Percentiles rank a stretch among this genome's conserved stretches.
phyloP scores from a whole-genome alignment of 2,797 vertebrate species.

The Poeciliopsis paucimaculata region DNA sequence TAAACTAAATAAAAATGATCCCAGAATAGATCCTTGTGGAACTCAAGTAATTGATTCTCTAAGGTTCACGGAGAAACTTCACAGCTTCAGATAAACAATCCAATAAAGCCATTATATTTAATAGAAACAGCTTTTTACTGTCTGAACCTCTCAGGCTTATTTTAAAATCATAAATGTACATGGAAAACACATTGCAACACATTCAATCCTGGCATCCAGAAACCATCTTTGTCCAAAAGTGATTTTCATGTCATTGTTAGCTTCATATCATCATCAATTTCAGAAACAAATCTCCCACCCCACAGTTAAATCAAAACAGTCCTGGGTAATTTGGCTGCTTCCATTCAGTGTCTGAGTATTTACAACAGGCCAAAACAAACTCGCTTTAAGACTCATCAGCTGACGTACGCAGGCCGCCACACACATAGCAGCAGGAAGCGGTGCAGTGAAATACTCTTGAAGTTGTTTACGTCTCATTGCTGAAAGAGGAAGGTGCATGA shows the following conservation, averaged over 20 bases:
- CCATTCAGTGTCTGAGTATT: conserved; percentile 68
- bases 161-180: conserved; percentile 53
- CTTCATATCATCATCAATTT: conserved; percentile 61
- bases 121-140: conserved; percentile 46
- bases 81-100: conserved; percentile 16
- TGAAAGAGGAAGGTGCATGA: conserved; percentile 63
- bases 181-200: conserved; percentile 48
- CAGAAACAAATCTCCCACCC: conserved; percentile 54
- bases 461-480: conserved; percentile 73
- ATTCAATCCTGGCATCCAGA: conserved; percentile 36
- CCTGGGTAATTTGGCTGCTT: conserved; percentile 68
- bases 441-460: conserved; percentile 72
- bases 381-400: conserved; percentile 74
- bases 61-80: neutral
- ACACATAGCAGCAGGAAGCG: conserved; percentile 77
- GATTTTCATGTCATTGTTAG: conserved; percentile 67
- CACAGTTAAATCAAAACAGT: conserved; percentile 72
- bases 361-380: conserved; percentile 72
- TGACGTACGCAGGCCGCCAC: conserved; percentile 75
- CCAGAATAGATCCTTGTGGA: neutral
- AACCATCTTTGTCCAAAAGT: conserved; percentile 52
- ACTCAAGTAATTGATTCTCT: neutral
- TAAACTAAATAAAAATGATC: neutral
- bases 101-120: conserved; percentile 39
- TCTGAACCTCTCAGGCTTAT: conserved; percentile 34